phyloP scores from a whole-genome alignment of 2,888 invertebrate genomes.

The Cinara cedri region DNA sequence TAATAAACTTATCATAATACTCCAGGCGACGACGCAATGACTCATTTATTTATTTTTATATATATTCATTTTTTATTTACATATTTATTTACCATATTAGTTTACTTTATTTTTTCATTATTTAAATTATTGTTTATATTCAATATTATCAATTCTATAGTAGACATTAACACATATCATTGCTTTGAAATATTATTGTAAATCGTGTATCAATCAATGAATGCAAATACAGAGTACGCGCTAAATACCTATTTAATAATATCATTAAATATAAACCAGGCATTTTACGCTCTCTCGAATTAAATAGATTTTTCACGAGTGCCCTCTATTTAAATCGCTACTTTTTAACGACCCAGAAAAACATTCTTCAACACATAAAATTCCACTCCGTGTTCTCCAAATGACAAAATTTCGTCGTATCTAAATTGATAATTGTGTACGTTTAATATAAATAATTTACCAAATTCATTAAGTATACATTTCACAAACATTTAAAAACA shows the following conservation, averaged over 20 bases:
- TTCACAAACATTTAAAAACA: not conserved
- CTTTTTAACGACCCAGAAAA: not conserved
- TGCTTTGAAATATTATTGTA: too few species aligned
- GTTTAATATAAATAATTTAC: not conserved
- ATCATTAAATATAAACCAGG: not conserved
- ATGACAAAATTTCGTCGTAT: not conserved
- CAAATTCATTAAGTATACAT: not conserved
- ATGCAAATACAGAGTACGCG: not conserved
- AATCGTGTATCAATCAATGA: not conserved
- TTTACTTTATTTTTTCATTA: too few species aligned
- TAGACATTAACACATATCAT: too few species aligned
- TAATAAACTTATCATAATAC: too few species aligned
- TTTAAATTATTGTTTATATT: too few species aligned
- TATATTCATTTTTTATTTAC: too few species aligned
- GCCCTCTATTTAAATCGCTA: constrained; percentile 1
- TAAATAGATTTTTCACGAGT: not conserved
- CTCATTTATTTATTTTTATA: too few species aligned
- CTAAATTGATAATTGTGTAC: not conserved
- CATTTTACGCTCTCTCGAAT: too few species aligned
- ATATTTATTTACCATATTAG: too few species aligned
- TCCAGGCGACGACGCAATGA: too few species aligned
- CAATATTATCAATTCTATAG: too few species aligned
- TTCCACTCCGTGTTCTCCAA: not conserved
- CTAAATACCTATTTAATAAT: not conserved
- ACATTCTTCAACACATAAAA: not conserved